Percentiles rank a stretch among this genome's conserved stretches.
phyloP scores from a whole-genome alignment of 2,113 vertebrate species.

The Thunnus thynnus region DNA sequence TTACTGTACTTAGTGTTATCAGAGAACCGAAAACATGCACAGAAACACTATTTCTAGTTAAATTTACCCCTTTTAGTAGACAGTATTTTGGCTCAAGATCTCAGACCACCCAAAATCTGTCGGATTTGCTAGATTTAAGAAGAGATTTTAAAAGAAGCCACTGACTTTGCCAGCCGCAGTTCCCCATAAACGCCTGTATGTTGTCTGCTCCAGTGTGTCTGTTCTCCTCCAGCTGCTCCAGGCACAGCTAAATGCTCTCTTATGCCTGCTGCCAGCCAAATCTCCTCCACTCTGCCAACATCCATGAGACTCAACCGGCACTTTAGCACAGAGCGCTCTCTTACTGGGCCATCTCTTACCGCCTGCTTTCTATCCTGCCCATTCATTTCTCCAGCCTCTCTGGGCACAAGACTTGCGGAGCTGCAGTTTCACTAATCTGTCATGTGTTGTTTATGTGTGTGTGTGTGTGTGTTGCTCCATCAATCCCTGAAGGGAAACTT shows the following conservation, averaged over 20 bases:
- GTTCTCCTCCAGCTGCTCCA: slow-evolving; percentile 57
- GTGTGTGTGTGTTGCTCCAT: not conserved
- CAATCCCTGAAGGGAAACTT: not conserved
- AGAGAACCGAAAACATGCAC: not conserved
- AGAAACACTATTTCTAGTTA: slow-evolving; percentile 7
- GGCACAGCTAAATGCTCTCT: slow-evolving; percentile 57
- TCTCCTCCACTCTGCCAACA: slow-evolving; percentile 62
- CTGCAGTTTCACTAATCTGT: not conserved
- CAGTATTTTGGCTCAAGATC: slow-evolving; percentile 29
- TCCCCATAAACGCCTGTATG: slow-evolving; percentile 45
- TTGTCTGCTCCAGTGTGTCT: slow-evolving; percentile 43
- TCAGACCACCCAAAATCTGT: slow-evolving; percentile 47
- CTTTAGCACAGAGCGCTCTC: slow-evolving; percentile 57
- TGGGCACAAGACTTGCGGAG: not conserved
- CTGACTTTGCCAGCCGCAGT: slow-evolving; percentile 45
- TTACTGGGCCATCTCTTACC: slow-evolving; percentile 38
- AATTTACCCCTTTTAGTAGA: slow-evolving; percentile 7
- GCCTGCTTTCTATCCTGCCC: slow-evolving; percentile 50
- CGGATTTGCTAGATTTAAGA: slow-evolving; percentile 29
- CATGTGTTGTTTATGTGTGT: not conserved
- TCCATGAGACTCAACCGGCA: slow-evolving; percentile 41
- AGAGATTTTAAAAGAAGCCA: slow-evolving; percentile 45
- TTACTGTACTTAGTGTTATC: not conserved
- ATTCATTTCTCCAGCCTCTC: slow-evolving; percentile 44
- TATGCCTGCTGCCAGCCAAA: slow-evolving; percentile 46